Conservation (phyloP, 2,888 invertebrate genomes). For the Lycaena phlaeas region DNA sequence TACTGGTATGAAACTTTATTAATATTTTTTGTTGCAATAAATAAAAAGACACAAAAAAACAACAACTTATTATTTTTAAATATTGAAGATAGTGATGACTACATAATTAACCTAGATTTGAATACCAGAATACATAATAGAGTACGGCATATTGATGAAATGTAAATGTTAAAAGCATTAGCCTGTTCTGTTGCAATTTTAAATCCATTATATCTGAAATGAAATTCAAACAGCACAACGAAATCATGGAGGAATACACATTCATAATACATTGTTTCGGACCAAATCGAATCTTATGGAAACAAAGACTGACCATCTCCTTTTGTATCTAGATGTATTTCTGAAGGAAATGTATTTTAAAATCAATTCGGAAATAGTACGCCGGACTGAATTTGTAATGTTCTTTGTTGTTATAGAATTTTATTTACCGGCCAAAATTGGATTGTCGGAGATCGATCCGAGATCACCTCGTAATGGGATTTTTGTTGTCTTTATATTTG, state of each 20-base stretch:
- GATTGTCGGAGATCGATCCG: background rate
- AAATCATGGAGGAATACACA: background rate
- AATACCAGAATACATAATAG: too few species aligned
- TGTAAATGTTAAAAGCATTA: background rate
- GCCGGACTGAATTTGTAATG: slow-evolving; percentile 5
- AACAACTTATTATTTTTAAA: too few species aligned
- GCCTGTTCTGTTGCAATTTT: background rate
- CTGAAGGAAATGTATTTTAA: slow-evolving; percentile 6
- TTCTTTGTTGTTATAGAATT: slow-evolving; percentile 4
- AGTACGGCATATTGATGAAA: too few species aligned
- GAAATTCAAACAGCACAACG: background rate
- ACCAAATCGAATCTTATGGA: slow-evolving; percentile 8
- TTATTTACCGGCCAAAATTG: background rate
- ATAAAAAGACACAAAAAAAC: too few species aligned
- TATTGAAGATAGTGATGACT: too few species aligned
- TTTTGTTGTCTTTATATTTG: too few species aligned
- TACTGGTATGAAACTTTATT: too few species aligned
- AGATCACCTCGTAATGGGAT: background rate
- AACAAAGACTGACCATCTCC: slow-evolving; percentile 3
- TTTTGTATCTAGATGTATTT: slow-evolving; percentile 8
- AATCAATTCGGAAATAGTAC: slow-evolving; percentile 3
- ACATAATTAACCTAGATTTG: too few species aligned
- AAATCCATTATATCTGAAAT: slow-evolving; percentile 3
- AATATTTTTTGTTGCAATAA: too few species aligned
- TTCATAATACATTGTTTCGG: background rate